Percentiles rank a stretch among this genome's conserved stretches.
phyloP scores from a whole-genome alignment of 64 coral and sea anemone species.

The Dendrophyllia cribrosa region DNA sequence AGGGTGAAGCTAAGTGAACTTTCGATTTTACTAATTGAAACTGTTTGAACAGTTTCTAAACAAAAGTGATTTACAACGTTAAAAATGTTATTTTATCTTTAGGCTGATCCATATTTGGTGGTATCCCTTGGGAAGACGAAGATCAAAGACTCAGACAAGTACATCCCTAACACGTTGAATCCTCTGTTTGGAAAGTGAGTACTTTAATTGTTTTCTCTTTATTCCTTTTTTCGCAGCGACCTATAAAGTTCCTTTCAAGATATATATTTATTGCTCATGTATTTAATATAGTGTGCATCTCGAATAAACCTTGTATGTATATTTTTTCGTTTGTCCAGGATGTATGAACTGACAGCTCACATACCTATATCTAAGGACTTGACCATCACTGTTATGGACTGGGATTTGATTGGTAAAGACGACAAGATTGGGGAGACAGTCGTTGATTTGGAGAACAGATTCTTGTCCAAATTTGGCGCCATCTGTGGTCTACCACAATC shows the following conservation, averaged over 20 bases:
- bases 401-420: constrained; percentile 89
- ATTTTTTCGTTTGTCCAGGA: constrained; percentile 33
- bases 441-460: constrained; percentile 93
- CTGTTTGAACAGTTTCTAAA: too few relatives aligned
- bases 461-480: constrained; percentile 83
- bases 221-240: not conserved
- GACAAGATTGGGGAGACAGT: constrained; percentile 93
- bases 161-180: constrained; percentile 72
- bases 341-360: constrained; percentile 92
- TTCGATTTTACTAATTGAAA: too few relatives aligned
- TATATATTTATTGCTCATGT: too few relatives aligned
- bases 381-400: constrained; percentile 81
- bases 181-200: constrained; percentile 71
- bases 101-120: constrained; percentile 71
- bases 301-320: too few relatives aligned
- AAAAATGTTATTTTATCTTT: not conserved
- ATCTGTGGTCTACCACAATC: constrained; percentile 83
- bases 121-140: constrained; percentile 53
- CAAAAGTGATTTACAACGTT: too few relatives aligned
- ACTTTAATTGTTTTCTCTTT: not conserved
- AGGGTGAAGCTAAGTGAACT: too few relatives aligned
- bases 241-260: too few relatives aligned
- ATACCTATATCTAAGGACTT: constrained; percentile 95
- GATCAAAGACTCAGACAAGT: constrained; percentile 70
- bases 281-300: too few relatives aligned